Evolutionary conservation across 2,888 invertebrate species (phyloP), one percentile per base, ranked within the genome.

Genomic region (Drosophila affinis): DNA sequence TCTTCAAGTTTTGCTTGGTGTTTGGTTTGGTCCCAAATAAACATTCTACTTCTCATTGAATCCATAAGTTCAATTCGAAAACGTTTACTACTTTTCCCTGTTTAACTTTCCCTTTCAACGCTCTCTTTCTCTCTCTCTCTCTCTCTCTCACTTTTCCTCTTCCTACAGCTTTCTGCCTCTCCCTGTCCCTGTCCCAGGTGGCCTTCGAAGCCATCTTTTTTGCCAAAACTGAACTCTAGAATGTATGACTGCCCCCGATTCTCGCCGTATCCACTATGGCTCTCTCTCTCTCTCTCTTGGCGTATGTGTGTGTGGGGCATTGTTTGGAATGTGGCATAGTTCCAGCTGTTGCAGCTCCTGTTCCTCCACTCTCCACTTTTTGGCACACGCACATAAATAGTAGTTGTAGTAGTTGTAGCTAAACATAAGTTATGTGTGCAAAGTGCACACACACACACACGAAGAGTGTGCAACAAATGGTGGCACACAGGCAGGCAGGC

Each of bases 341-440:
- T 73, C 68, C 62, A 64, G 68, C 68, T 67, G 74, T 27, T 55
- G 34, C 46, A 34, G 18, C 21, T 47, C 51, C 34, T 52, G 61
- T 34, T 17, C 9, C 4, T 24, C 29, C 3, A 21, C 46, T 27
- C 57, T 21, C 46, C 9, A 2, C 21, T 18, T 12, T 9, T 21
- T n/a, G 10, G 17, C 63, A n/a, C 61, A 76, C 81, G 72, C 81
- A 78, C 78, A 75, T 86, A 82, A 86, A 76, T 82, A 83, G 75
- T 82, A 83, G 75, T 45, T 56, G 74, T 74, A 77, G 75, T 67
- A 6, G 39, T 64, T 77, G 81, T 24, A 71, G 69, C 76, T 81
- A 78, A 82, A 76, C 87, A 81, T 87, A 81, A 81, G 81, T 81
- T 79, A 81, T 78, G 71, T 80, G 75, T 77, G 79, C 69, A 65